Conservation (phyloP, 2,113 vertebrate genomes). For the Ivindomyrus marchei region DNA sequence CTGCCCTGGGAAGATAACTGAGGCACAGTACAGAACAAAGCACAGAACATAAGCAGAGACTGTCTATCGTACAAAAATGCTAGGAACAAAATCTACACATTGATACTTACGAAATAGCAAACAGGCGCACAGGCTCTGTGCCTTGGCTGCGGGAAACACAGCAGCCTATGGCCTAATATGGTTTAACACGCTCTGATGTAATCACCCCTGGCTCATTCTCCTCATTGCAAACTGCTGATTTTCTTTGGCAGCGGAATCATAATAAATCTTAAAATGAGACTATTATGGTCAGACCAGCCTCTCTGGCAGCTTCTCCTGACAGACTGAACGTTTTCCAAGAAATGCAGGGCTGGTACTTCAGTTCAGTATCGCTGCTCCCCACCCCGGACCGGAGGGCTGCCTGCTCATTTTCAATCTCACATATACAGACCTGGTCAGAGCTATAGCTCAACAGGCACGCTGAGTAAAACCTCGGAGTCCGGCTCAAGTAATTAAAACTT, state of each 20-base stretch:
- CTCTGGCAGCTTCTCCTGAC: background rate
- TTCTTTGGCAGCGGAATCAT: background rate
- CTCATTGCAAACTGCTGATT: background rate
- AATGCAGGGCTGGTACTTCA: background rate
- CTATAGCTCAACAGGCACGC: background rate
- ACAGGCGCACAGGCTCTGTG: background rate
- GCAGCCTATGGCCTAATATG: background rate
- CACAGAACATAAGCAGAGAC: background rate
- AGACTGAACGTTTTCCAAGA: conserved; percentile 1
- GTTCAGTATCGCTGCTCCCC: background rate
- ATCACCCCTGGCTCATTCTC: background rate
- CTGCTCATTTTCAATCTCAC: background rate
- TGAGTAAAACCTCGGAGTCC: background rate
- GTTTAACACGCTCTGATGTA: background rate
- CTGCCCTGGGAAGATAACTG: background rate
- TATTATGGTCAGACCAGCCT: background rate
- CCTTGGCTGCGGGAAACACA: background rate
- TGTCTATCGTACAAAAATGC: background rate
- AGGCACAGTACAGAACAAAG: background rate
- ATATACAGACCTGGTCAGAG: background rate
- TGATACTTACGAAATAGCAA: background rate
- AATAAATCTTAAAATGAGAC: background rate
- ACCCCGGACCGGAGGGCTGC: background rate
- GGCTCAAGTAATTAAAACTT: background rate
- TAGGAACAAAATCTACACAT: background rate